Percentiles rank a stretch among this genome's conserved stretches.
Evolutionary conservation across 2,113 vertebrate species (phyloP).

Genomic region (Mormyrus lacerda): DNA sequence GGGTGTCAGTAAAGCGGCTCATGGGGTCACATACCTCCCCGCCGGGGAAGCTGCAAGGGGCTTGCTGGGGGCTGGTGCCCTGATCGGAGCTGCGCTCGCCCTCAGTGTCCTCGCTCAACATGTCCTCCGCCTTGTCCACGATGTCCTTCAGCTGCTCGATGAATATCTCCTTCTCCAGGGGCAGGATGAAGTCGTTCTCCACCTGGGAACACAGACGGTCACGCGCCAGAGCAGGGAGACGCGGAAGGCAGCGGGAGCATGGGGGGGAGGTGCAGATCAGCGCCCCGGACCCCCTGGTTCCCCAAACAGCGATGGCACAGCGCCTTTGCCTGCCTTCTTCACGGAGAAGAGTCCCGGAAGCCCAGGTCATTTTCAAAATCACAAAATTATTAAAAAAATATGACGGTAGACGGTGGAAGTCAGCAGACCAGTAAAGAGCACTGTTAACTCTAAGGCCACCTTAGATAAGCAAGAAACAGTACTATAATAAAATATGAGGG

Average conservation of each 20-base stretch:
- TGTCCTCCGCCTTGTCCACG: constrained; percentile 97
- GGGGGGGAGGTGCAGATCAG: no score
- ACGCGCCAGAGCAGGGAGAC: background rate
- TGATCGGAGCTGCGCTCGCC: constrained; percentile 71
- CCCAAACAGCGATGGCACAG: no score
- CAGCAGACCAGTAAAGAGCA: background rate
- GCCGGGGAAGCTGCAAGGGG: constrained; percentile 50
- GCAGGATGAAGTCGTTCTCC: constrained; percentile 92
- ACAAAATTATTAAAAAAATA: background rate
- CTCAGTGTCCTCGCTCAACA: constrained; percentile 87
- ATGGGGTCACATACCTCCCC: constrained; percentile 60
- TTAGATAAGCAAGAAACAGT: background rate
- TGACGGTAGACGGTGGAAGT: background rate
- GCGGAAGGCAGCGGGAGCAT: background rate
- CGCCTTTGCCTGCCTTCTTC: background rate
- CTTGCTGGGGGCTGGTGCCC: constrained; percentile 69
- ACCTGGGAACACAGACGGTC: constrained; percentile 59
- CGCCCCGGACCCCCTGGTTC: no score
- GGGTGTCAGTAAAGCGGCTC: background rate
- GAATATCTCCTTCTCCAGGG: constrained; percentile 86
- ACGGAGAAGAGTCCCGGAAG: no score
- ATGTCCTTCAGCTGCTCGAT: constrained; percentile 98
- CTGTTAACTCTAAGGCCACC: background rate
- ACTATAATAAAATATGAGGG: background rate
- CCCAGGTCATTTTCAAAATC: background rate